phyloP scores from a whole-genome alignment of 2,888 invertebrate species.

The Frankliniella fusca region DNA sequence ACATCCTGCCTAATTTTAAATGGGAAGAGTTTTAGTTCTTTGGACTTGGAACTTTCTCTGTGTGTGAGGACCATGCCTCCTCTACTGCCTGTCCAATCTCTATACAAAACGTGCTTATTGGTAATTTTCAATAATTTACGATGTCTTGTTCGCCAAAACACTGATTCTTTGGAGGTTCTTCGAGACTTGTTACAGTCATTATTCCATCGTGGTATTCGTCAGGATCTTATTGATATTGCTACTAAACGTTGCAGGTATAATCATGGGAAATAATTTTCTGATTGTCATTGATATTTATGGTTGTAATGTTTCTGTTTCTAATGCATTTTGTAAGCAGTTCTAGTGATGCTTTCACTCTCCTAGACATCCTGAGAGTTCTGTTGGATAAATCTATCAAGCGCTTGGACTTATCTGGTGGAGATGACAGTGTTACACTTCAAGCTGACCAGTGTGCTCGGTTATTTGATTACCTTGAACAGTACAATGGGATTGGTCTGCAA shows the following conservation, averaged over 20 bases:
- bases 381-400: slow-evolving; percentile 3
- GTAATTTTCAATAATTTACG: background rate
- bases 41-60: background rate
- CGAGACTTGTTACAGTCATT: background rate
- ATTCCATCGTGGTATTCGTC: slow-evolving; percentile 6
- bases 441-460: background rate
- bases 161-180: background rate
- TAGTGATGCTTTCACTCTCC: background rate
- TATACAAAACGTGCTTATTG: background rate
- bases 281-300: background rate
- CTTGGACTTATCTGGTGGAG: background rate
- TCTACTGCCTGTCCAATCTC: slow-evolving; percentile 8
- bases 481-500: slow-evolving; percentile 40
- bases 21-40: background rate
- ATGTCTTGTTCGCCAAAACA: background rate
- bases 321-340: background rate
- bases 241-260: background rate
- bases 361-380: background rate
- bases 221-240: slow-evolving; percentile 1
- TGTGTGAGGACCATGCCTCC: background rate
- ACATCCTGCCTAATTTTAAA: background rate
- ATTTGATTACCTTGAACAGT: slow-evolving; percentile 37
- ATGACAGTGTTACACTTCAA: background rate
- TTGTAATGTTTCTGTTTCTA: background rate
- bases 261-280: background rate